Percentiles rank a stretch among this genome's conserved stretches.
Conservation (phyloP, 2,888 invertebrate species). For the Monoplex corrugatus region DNA sequence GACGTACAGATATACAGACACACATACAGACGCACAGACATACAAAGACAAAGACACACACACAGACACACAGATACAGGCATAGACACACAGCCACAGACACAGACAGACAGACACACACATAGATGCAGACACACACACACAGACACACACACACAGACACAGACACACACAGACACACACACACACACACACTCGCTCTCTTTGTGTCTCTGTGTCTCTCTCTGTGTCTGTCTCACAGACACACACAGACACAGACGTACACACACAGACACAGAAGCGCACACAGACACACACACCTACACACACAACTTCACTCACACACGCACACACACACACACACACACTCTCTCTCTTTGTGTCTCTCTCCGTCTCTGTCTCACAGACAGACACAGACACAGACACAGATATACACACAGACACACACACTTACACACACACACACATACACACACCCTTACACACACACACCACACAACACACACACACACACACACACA, state of each 20-base stretch:
- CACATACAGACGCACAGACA: constrained; percentile 23
- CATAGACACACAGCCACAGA: background rate
- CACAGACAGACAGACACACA: constrained; percentile 26
- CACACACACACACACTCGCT: background rate
- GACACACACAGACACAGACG: no score
- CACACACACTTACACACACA: background rate
- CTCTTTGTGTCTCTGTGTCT: background rate
- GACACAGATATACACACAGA: background rate
- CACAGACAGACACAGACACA: background rate
- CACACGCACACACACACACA: background rate
- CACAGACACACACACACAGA: constrained; percentile 17
- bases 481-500: constrained; percentile 32
- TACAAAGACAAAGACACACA: constrained; percentile 20
- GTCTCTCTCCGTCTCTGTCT: background rate
- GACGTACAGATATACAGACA: constrained; percentile 1
- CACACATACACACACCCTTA: background rate
- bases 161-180: constrained; percentile 7
- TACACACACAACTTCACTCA: background rate
- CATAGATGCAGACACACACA: constrained; percentile 31
- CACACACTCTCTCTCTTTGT: background rate
- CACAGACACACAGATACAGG: background rate
- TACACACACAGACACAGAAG: background rate
- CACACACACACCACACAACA: background rate
- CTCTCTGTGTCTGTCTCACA: background rate
- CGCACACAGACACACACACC: background rate